phyloP scores from a whole-genome alignment of 2,113 vertebrate species.

The Pelusios castaneus region DNA sequence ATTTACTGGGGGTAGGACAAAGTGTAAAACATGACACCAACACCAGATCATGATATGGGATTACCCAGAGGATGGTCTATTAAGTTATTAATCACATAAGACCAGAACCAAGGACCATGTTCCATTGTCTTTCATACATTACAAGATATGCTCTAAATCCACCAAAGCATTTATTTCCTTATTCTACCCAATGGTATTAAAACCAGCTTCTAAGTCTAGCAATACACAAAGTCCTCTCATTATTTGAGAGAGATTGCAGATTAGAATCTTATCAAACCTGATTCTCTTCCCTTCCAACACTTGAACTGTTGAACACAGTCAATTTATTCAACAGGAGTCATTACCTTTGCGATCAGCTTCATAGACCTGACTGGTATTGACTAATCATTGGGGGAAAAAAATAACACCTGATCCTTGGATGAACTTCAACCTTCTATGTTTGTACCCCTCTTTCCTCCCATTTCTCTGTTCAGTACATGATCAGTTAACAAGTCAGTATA shows the following conservation, averaged over 20 bases:
- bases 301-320: not conserved
- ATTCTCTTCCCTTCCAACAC: not conserved
- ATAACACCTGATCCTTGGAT: not conserved
- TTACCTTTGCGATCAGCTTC: not conserved
- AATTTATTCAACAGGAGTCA: not conserved
- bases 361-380: not conserved
- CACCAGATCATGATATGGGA: not conserved
- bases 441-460: not conserved
- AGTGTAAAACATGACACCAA: not conserved
- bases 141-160: not conserved
- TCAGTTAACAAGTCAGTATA: constrained; percentile 37
- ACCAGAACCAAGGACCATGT: not conserved
- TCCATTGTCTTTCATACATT: not conserved
- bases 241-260: not conserved
- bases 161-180: not conserved
- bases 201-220: not conserved
- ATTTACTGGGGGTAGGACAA: not conserved
- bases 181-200: not conserved
- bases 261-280: not conserved
- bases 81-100: not conserved
- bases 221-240: not conserved
- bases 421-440: not conserved
- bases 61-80: not conserved
- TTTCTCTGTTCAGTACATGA: not conserved
- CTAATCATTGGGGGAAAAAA: not conserved